A percentile compares a stretch with the other conserved stretches of the same genome.
Conservation (phyloP, 2,888 invertebrate species). For the Anticlea derivata region DNA sequence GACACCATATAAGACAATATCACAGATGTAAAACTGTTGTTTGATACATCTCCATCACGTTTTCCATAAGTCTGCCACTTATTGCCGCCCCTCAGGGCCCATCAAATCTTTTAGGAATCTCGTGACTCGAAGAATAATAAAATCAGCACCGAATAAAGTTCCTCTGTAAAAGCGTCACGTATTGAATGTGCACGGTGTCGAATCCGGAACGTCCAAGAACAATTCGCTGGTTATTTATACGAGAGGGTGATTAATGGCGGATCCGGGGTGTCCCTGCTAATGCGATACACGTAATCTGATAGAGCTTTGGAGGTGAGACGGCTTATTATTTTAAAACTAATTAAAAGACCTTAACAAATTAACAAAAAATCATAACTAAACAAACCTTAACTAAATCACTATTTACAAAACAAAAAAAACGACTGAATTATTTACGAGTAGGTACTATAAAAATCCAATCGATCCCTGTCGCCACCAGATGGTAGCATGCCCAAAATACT, state of each 20-base stretch:
- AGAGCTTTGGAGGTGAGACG: not conserved
- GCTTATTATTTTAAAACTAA: not conserved
- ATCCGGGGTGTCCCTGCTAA: not conserved
- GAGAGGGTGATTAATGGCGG: slow-evolving; percentile 3
- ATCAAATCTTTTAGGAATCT: not conserved
- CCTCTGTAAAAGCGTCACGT: slow-evolving; percentile 11
- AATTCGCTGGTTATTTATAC: slow-evolving; percentile 2
- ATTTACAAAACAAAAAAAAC: too few species aligned
- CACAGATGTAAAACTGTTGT: too few species aligned
- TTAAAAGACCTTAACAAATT: too few species aligned
- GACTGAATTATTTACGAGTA: too few species aligned
- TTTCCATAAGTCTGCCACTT: too few species aligned
- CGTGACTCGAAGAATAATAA: not conserved
- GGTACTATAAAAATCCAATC: too few species aligned
- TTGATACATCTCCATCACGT: too few species aligned
- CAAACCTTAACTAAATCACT: too few species aligned
- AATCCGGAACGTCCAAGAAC: not conserved
- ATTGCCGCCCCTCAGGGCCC: not conserved
- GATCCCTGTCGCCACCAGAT: too few species aligned
- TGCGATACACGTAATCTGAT: not conserved
- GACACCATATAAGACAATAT: too few species aligned
- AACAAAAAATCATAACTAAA: too few species aligned
- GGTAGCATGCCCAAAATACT: too few species aligned
- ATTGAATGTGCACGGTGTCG: not conserved
- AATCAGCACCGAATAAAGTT: not conserved